Evolutionary conservation across 2,113 vertebrate species (phyloP).

Genomic region (Arizona elegans): DNA sequence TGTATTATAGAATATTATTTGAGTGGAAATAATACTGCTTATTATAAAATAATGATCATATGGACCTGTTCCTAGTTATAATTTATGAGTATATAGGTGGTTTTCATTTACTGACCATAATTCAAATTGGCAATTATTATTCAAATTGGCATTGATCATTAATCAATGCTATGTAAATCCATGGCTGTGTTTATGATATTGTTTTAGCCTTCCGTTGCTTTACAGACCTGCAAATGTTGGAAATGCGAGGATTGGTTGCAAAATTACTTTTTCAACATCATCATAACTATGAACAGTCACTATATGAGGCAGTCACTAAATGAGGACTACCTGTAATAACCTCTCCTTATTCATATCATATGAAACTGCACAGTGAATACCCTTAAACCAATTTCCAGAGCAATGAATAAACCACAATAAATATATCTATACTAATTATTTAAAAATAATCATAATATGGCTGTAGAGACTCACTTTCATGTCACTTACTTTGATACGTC

Average conservation of each 20-base stretch:
- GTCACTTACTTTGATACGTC: constrained; percentile 96
- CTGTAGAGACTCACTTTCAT: background rate
- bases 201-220: background rate
- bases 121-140: background rate
- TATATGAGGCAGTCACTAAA: background rate
- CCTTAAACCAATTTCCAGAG: background rate
- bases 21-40: background rate
- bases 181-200: background rate
- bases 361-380: background rate
- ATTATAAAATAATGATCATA: background rate
- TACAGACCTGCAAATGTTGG: background rate
- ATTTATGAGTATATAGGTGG: background rate
- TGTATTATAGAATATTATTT: background rate
- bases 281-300: background rate
- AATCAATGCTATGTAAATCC: background rate
- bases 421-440: background rate
- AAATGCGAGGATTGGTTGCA: background rate
- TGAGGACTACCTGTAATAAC: background rate
- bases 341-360: background rate
- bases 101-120: background rate
- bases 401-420: background rate
- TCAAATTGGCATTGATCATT: background rate
- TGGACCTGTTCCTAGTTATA: background rate
- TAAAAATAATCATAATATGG: background rate
- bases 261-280: background rate